Conservation (phyloP, 1,140 invertebrate species). For the Onthophagus taurus region DNA sequence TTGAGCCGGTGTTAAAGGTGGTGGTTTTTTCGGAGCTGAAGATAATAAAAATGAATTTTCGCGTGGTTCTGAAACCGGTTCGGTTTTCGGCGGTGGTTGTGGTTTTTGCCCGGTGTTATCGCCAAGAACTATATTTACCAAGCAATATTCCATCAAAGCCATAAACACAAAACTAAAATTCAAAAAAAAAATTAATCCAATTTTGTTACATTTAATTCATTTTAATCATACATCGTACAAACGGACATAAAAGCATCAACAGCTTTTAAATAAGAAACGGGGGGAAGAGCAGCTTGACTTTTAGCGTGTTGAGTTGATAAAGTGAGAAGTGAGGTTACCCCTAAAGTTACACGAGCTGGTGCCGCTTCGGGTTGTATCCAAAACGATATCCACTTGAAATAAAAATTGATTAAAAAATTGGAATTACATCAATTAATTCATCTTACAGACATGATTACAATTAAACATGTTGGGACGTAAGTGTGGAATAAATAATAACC, state of each 20-base stretch:
- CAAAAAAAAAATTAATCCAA: too few species aligned
- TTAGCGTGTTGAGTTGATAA: constrained; percentile 87
- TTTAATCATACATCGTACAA: constrained; percentile 62
- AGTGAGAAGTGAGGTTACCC: constrained; percentile 81
- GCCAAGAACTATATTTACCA: constrained; percentile 81
- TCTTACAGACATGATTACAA: constrained; percentile 81
- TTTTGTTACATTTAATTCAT: background rate
- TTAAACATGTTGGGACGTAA: constrained; percentile 78
- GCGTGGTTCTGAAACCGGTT: constrained; percentile 46
- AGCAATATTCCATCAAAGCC: constrained; percentile 87
- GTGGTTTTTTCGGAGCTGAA: constrained; percentile 14
- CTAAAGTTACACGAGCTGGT: constrained; percentile 78
- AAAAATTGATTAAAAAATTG: background rate
- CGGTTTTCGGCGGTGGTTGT: constrained; percentile 39
- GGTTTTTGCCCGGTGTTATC: constrained; percentile 54
- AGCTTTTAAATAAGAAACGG: constrained; percentile 83
- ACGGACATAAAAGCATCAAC: constrained; percentile 88
- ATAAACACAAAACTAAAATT: constrained; percentile 79
- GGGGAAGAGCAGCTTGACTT: constrained; percentile 77
- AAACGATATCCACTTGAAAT: constrained; percentile 75
- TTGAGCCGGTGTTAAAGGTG: constrained; percentile 45
- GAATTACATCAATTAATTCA: background rate
- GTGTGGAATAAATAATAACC: constrained; percentile 85
- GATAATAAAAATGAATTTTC: constrained; percentile 25
- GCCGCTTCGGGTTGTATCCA: constrained; percentile 89